phyloP scores from a whole-genome alignment of 2,888 invertebrate genomes.

The Sesia bembeciformis region DNA sequence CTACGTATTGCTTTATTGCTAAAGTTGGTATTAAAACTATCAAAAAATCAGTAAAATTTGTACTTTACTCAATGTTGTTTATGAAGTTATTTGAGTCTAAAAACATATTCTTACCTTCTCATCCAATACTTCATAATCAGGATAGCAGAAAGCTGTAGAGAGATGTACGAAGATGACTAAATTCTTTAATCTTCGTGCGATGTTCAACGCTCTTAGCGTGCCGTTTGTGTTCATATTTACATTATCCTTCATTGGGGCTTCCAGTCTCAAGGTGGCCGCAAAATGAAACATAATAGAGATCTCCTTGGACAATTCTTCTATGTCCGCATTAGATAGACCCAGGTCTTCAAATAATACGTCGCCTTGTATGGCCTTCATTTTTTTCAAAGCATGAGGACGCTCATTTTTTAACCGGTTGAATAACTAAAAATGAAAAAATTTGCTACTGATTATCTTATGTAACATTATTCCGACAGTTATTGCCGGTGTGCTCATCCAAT shows the following conservation, averaged over 20 bases:
- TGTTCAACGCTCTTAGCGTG: slow-evolving; percentile 82
- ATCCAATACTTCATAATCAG: slow-evolving; percentile 78
- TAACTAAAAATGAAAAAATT: slow-evolving; percentile 59
- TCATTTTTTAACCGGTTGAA: slow-evolving; percentile 79
- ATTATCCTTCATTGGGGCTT: slow-evolving; percentile 90
- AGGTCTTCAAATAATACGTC: slow-evolving; percentile 79
- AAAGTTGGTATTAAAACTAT: too few species aligned
- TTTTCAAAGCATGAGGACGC: slow-evolving; percentile 78
- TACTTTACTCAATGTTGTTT: too few species aligned
- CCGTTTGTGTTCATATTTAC: slow-evolving; percentile 94
- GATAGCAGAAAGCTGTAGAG: slow-evolving; percentile 97
- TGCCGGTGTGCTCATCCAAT: too few species aligned
- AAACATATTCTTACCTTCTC: slow-evolving; percentile 38
- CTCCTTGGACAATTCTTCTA: slow-evolving; percentile 76
- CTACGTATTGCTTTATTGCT: too few species aligned
- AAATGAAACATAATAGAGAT: slow-evolving; percentile 91
- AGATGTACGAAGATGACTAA: slow-evolving; percentile 87
- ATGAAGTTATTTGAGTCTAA: neutral
- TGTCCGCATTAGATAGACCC: slow-evolving; percentile 76
- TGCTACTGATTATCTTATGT: neutral
- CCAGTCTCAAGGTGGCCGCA: slow-evolving; percentile 92
- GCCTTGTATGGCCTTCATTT: slow-evolving; percentile 83
- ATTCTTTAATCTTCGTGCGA: slow-evolving; percentile 84
- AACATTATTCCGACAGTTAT: neutral
- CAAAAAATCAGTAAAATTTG: too few species aligned